Base-by-base conservation (phyloP, 1,140 invertebrate species). In the Rhizoglyphus robini region DNA sequence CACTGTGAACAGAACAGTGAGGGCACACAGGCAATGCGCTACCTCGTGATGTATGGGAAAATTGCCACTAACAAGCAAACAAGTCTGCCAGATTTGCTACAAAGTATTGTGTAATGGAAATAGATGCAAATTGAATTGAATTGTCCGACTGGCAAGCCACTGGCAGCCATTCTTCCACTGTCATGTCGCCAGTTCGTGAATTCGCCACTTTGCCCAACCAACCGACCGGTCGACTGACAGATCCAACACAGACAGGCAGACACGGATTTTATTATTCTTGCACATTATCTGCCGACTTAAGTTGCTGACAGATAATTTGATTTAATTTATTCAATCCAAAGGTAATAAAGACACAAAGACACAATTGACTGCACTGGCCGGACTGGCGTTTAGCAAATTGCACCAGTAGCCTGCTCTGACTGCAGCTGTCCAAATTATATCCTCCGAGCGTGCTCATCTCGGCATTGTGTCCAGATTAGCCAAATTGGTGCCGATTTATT, bases 251-350 rank as follows among this genome's bases (percentile, higher is more conserved):
- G 18, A 41, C 36, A 41, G 8, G 18, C 36, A 41, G 8, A 41
- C 36, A 41, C 36, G 18, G 8, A 41, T 46, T 46, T 46, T 46
- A 46, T 46, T 46, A 46, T 46, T 46, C 51, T 8, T 54, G 20
- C 51, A 54, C 51, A 54, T 54, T 54, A 54, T 54, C 51, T 54
- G 15, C 15, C 23, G 51, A 54, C 8, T 54, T 54, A 54, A 54
- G 51, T 54, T 54, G 23, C 51, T 54, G 51, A 54, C 51, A 54
- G 51, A 54, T 54, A 54, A 54, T 54, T 54, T 54, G 51, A 54
- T 54, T 54, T 54, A 54, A 54, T 54, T 54, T 54, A 54, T 54
- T 54, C 51, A 54, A 54, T 54, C 51, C 51, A 20, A 32, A 32
- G 8, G 8, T 32, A 54, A 54, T 54, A 54, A 54, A 54, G 51